Percentiles rank a stretch among this genome's conserved stretches.
These are phyloP conservation scores for Eueremaeus valkanovi DNA, from an alignment of 2,888 invertebrate species.

Conservation along the genomic window DNA sequence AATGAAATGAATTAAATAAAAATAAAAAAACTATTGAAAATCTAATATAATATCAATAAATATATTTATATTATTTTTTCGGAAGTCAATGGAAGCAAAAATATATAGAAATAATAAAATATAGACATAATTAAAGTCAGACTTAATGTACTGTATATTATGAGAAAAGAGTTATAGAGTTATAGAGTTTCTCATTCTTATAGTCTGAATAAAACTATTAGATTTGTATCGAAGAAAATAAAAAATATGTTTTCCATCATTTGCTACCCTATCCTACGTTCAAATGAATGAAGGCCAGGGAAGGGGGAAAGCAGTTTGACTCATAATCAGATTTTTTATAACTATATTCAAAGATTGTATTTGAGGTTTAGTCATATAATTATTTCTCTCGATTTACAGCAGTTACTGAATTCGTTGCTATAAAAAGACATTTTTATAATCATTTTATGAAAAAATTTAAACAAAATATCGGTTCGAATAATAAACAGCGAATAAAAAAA, in stretches of 20 bases:
- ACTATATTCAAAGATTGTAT: not conserved
- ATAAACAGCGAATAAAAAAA: too few relatives aligned
- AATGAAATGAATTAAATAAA: not conserved
- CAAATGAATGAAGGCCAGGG: constrained; percentile 8
- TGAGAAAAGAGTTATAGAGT: constrained; percentile 1
- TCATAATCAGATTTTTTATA: not conserved
- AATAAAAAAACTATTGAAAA: not conserved
- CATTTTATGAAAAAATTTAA: too few relatives aligned
- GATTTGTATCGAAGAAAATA: not conserved
- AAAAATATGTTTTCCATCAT: not conserved
- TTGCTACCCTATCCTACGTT: not conserved
- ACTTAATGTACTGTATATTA: too few relatives aligned
- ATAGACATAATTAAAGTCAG: too few relatives aligned
- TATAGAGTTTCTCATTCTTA: not conserved
- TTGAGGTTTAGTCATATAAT: constrained; percentile 9
- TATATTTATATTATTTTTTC: too few relatives aligned
- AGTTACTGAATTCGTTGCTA: too few relatives aligned
- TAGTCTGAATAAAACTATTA: not conserved
- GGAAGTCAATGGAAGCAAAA: too few relatives aligned
- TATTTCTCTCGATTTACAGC: too few relatives aligned
- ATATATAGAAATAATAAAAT: too few relatives aligned
- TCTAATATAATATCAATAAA: not conserved
- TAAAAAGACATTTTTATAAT: too few relatives aligned
- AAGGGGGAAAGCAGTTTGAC: not conserved
- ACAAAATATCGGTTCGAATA: too few relatives aligned